A percentile compares a stretch with the other conserved stretches of the same genome.
phyloP scores from a whole-genome alignment of 2,888 invertebrate genomes.

The Diarsia brunnea region DNA sequence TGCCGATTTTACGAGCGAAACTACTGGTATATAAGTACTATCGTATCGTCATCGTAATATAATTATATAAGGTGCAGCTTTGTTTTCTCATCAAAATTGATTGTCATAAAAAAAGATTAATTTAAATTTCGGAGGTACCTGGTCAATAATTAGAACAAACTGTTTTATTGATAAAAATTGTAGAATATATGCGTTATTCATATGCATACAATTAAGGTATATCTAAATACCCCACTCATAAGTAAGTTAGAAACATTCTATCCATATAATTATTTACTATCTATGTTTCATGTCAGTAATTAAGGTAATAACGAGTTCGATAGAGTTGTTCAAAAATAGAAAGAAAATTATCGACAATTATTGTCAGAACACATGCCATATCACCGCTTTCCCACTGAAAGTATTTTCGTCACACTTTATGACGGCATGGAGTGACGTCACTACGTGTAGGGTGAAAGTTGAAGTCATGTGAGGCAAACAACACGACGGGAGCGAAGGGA shows the following conservation, averaged over 20 bases:
- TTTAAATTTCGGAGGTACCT: too few relatives aligned
- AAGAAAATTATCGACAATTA: conserved; percentile 32
- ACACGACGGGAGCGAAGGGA: conserved; percentile 45
- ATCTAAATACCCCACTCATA: neutral
- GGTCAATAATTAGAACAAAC: too few relatives aligned
- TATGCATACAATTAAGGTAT: neutral
- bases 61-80: too few relatives aligned
- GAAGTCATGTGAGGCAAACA: conserved; percentile 46
- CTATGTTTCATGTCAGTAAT: conserved; percentile 30
- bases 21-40: conserved; percentile 4
- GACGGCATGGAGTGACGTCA: conserved; percentile 53
- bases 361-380: conserved; percentile 17
- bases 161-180: too few relatives aligned
- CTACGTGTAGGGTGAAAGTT: conserved; percentile 23
- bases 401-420: conserved; percentile 52
- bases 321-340: conserved; percentile 44
- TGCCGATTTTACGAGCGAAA: conserved; percentile 42
- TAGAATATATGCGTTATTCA: neutral
- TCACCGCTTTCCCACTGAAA: conserved; percentile 27
- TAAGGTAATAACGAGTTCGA: conserved; percentile 29
- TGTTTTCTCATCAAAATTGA: too few relatives aligned
- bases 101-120: too few relatives aligned
- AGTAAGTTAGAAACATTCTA: neutral
- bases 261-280: conserved; percentile 14
- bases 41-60: conserved; percentile 11